These are phyloP conservation scores for Noctua pronuba DNA, from an alignment of 2,888 invertebrate genomes.

Conservation along the genomic window DNA sequence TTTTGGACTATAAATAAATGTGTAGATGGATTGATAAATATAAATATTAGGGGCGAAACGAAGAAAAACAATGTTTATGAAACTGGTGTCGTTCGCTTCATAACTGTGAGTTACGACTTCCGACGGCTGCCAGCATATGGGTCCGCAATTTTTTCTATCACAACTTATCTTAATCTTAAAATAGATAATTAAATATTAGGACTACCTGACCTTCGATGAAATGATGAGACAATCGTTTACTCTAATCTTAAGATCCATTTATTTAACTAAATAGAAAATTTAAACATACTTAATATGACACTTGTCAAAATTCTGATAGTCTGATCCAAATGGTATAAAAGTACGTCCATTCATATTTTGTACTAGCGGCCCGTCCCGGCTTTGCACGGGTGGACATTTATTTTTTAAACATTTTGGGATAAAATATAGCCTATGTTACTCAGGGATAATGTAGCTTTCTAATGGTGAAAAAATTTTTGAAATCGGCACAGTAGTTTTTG, in stretches of 20 bases:
- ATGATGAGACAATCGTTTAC: not conserved
- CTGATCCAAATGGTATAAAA: not conserved
- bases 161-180: conserved; percentile 74
- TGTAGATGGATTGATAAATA: conserved; percentile 91
- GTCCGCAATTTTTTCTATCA: conserved; percentile 85
- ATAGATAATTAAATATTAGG: conserved; percentile 72
- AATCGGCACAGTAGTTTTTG: too few species aligned
- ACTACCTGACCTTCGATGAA: conserved; percentile 53
- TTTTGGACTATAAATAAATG: conserved; percentile 90
- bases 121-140: conserved; percentile 88
- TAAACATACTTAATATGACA: not conserved
- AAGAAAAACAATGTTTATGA: conserved; percentile 91
- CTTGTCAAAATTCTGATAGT: not conserved
- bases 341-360: not conserved
- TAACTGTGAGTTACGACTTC: conserved; percentile 91
- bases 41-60: conserved; percentile 90
- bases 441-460: too few species aligned
- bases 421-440: too few species aligned
- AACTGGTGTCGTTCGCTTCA: conserved; percentile 90
- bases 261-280: not conserved
- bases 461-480: too few species aligned
- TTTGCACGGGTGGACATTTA: too few species aligned
- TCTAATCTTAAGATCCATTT: not conserved
- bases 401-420: too few species aligned
- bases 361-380: too few species aligned